Evolutionary conservation across 2,888 invertebrate genomes (phyloP).

Genomic region (Caenorhabditis afra): DNA sequence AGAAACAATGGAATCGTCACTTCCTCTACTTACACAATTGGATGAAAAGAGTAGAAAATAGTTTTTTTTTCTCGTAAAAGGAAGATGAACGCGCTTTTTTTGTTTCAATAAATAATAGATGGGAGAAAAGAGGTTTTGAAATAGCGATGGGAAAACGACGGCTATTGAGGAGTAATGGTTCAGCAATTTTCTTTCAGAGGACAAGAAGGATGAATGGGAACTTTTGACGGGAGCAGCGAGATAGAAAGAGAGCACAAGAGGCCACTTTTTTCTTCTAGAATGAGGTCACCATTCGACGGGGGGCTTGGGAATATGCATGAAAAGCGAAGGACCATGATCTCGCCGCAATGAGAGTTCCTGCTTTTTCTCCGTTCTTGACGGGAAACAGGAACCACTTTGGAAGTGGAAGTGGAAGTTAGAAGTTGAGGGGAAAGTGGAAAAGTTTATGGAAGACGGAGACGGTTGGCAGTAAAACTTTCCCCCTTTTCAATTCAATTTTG

Average conservation of each 20-base stretch:
- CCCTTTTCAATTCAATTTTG: no score
- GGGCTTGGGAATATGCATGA: constrained; percentile 17
- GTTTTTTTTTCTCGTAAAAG: no score
- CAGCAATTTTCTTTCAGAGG: constrained; percentile 52
- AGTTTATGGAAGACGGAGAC: neutral
- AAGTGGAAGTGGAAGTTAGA: no score
- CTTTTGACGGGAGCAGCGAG: constrained; percentile 39
- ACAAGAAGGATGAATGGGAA: constrained; percentile 47
- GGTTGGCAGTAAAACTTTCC: neutral
- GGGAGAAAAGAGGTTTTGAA: constrained; percentile 19
- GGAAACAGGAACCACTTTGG: neutral
- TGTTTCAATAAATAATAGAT: constrained; percentile 54
- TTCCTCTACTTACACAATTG: neutral
- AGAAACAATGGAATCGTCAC: neutral
- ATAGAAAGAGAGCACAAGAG: neutral
- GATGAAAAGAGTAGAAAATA: constrained; percentile 6
- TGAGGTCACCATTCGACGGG: constrained; percentile 16
- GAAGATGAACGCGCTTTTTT: constrained; percentile 39
- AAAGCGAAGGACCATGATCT: neutral
- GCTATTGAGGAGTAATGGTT: constrained; percentile 50
- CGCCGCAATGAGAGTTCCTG: constrained; percentile 1
- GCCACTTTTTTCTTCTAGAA: constrained; percentile 30
- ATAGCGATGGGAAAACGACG: constrained; percentile 44
- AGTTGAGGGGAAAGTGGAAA: no score
- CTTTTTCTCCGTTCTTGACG: no score